A percentile compares a stretch with the other conserved stretches of the same genome.
Conservation (phyloP, 2,888 invertebrate genomes). For the Prenolepis imparis region DNA sequence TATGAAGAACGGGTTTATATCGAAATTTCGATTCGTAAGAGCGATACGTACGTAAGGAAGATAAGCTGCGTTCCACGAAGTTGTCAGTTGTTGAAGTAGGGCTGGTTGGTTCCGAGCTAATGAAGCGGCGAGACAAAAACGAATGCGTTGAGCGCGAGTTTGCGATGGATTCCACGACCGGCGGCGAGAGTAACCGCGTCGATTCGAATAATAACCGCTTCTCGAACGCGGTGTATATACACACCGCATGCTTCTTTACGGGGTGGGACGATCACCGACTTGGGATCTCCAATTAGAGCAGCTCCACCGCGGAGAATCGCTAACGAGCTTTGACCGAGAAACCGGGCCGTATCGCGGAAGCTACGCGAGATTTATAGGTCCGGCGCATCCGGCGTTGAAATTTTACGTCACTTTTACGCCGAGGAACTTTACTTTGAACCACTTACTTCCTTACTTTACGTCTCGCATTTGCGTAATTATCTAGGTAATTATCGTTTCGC, state of each 20-base stretch:
- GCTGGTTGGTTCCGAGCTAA: constrained; percentile 42
- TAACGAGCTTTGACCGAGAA: constrained; percentile 76
- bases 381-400: constrained; percentile 31
- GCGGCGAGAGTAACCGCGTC: constrained; percentile 24
- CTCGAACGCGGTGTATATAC: constrained; percentile 60
- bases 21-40: neutral
- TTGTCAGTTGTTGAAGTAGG: constrained; percentile 30
- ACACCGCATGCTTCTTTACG: constrained; percentile 57
- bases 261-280: constrained; percentile 53
- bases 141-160: constrained; percentile 55
- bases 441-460: neutral
- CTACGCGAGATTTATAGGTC: constrained; percentile 68
- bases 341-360: constrained; percentile 68
- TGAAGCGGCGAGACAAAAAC: constrained; percentile 37
- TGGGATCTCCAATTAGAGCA: constrained; percentile 73
- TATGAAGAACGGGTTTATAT: neutral
- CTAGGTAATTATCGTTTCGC: neutral
- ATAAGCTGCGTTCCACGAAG: constrained; percentile 22
- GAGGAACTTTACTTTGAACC: neutral
- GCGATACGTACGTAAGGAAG: neutral
- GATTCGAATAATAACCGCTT: constrained; percentile 67
- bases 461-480: neutral
- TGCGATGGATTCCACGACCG: constrained; percentile 59
- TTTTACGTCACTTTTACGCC: constrained; percentile 23
- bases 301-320: constrained; percentile 68